Percentiles rank a stretch among this genome's conserved stretches.
Conservation (phyloP, 1,140 invertebrate genomes). For the Trichonephila inaurata region DNA sequence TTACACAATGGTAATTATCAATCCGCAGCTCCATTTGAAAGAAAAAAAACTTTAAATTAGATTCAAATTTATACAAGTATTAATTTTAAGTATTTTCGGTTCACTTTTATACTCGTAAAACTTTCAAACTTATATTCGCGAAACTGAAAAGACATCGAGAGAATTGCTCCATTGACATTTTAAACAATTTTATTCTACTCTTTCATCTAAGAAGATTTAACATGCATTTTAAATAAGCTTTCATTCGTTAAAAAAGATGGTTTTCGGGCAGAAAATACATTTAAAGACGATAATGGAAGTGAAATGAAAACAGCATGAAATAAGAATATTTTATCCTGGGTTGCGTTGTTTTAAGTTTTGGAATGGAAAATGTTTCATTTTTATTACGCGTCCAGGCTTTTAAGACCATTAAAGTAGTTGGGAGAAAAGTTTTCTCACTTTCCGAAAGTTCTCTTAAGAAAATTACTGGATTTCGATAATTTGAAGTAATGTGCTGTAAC, state of each 20-base stretch:
- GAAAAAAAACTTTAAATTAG: too few species aligned
- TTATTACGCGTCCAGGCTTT: slow-evolving; percentile 2
- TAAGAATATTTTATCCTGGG: neutral
- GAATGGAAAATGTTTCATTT: neutral
- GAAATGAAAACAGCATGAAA: neutral
- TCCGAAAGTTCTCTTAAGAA: neutral
- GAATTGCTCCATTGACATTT: too few species aligned
- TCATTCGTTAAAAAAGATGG: neutral
- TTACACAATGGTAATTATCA: too few species aligned
- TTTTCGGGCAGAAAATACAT: neutral
- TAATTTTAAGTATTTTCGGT: too few species aligned
- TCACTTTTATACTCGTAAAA: too few species aligned
- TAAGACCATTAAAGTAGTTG: slow-evolving; percentile 10
- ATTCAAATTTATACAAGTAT: too few species aligned
- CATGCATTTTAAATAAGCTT: neutral
- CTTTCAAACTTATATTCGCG: too few species aligned
- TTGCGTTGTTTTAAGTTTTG: neutral
- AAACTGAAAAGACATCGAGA: too few species aligned
- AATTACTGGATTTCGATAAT: slow-evolving; percentile 23
- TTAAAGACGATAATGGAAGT: neutral
- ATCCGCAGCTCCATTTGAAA: too few species aligned
- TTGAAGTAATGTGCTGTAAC: neutral
- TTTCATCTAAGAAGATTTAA: neutral
- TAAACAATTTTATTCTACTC: too few species aligned
- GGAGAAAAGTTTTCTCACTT: neutral